Conservation (phyloP, 2,888 invertebrate species). For the Panopea generosa region DNA sequence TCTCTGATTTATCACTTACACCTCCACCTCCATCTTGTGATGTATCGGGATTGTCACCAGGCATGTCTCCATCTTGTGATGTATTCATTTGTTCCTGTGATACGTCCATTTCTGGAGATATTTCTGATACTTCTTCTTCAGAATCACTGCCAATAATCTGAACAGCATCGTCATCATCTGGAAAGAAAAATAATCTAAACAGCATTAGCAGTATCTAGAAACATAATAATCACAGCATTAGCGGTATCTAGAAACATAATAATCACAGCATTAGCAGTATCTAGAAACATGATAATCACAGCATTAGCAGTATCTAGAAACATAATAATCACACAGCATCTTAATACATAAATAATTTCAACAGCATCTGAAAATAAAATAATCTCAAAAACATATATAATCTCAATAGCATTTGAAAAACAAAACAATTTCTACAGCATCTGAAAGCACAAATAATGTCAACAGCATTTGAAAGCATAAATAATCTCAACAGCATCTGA, state of each 20-base stretch:
- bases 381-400: not conserved
- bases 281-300: too few species aligned
- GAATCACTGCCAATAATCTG: conserved; percentile 47
- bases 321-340: too few species aligned
- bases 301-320: too few species aligned
- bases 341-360: too few species aligned
- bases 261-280: too few species aligned
- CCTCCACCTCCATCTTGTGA: conserved; percentile 5
- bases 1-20: not conserved
- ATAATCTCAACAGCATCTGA: too few species aligned
- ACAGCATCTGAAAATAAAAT: too few species aligned
- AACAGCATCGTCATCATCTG: conserved; percentile 44
- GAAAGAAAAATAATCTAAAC: not conserved
- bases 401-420: not conserved
- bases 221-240: not conserved
- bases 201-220: not conserved
- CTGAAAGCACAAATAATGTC: too few species aligned
- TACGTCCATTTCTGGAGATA: not conserved
- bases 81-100: conserved; percentile 18
- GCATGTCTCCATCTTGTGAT: not conserved
- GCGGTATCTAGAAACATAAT: not conserved
- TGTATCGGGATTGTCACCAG: not conserved
- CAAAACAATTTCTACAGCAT: not conserved
- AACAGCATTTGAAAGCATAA: too few species aligned
- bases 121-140: conserved; percentile 25